Base-by-base conservation (phyloP, 2,113 vertebrate genomes). In the Miniopterus natalensis region DNA sequence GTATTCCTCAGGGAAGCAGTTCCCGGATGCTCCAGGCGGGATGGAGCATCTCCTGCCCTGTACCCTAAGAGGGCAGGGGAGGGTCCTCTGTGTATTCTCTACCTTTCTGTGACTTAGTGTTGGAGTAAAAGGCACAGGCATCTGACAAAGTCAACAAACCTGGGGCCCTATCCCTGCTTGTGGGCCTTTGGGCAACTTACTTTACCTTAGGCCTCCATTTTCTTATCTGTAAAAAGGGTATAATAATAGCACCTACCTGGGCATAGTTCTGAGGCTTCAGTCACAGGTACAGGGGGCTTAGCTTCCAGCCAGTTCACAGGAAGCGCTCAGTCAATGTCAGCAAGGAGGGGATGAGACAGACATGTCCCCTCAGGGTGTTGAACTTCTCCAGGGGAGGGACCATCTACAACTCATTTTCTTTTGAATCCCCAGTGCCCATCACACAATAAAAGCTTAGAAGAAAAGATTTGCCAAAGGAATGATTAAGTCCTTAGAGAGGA, bases 381-480 rank as follows among this genome's bases (percentile, higher is more conserved):
- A 73, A 55, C 9, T 78, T 93, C 70, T 55, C 63, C 5, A 75
- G 59, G 47, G 55, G 75, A 71, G 45, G 36, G 53, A 14, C 11
- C n/a, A 2, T 12, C 51, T 36, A 2, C 57, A 71, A 84, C 17
- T 87, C 40, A 47, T 18, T 42, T 61, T 51, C 53, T 61, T 95
- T 88, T 71, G 66, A 84, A 68, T 77, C 47, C 61, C 53, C 51
- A 68, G 42, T 68, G 59, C 4, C 66, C 42, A 31, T 51, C n/a
- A 84, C 31, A 95, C 15, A 71, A 88, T 80, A 94, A 90, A 93
- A 70, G n/a, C 53, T 53, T 49, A 8, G 42, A 80, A 83, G 25
- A 80, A 88, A 84, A 92, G 55, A 93, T 55, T 77, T 84, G 86
- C 55, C 53, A 79, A 63, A 51, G 55, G 59, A 70, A 80, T 61